Evolutionary conservation across 1,140 invertebrate genomes (phyloP), one percentile per base, ranked within the genome.

Genomic region (Oedothorax gibbosus): DNA sequence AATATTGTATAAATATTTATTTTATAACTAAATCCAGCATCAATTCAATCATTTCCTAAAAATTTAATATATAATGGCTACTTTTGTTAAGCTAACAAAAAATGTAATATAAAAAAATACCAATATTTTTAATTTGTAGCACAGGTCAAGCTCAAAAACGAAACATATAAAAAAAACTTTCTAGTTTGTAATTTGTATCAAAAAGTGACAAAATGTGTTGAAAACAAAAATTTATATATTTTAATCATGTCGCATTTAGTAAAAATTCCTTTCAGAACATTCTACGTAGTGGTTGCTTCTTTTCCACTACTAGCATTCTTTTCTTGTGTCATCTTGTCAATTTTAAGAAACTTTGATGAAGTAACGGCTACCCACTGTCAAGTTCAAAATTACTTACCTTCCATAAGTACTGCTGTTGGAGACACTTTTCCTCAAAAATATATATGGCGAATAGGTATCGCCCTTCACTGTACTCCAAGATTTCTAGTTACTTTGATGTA

Each of bases 351-450:
- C 91, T 97, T 96, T 89, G 93, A 96, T 88, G 92, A 92, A 77
- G 93, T 95, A 5, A 97, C 96, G 54, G 93, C 93, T 69, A 97
- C 96, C 0, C 96, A 97, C 89, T 98, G 96, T 89, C 90, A 92
- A 87, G 93, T 93, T 89, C 92, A 92, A 80, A 99, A 99, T 91
- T 94, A 95, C 87, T 92, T 99, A 79, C 97, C 97, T 69, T 98
- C 97, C 2, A 95, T 99, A 88, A 98, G 97, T 72, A 95, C 97
- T 57, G 96, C 97, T 5, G 97, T 98, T 89, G 96, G 97, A n/a
- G 94, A 94, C 87, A 98, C 95, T 90, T 93, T 93, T 82, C 96
- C 96, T 0, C 97, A 99, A 89, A 93, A 93, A 88, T 94, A 96
- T 88, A 92, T 99, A 49, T 99, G 97, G 96, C 93, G 94, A 87